A percentile compares a stretch with the other conserved stretches of the same genome.
Evolutionary conservation across 2,888 invertebrate genomes (phyloP).

Genomic region (Dryobota labecula): DNA sequence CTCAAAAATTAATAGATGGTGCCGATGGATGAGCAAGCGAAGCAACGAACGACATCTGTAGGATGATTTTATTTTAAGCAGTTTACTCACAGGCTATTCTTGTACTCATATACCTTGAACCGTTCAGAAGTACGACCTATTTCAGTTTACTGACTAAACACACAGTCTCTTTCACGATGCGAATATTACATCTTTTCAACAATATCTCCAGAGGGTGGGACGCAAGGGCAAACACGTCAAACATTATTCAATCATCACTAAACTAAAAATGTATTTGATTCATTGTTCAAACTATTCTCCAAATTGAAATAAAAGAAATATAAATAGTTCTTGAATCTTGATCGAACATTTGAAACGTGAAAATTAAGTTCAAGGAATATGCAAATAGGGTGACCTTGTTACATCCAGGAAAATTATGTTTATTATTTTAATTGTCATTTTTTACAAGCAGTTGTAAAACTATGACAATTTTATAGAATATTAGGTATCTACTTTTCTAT

Average conservation of each 20-base stretch:
- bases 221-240: conserved; percentile 56
- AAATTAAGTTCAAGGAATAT: conserved; percentile 19
- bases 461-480: background rate
- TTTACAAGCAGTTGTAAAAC: background rate
- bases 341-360: background rate
- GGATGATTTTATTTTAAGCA: conserved; percentile 81
- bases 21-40: conserved; percentile 47
- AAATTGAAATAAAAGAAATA: conserved; percentile 5
- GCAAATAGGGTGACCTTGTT: conserved; percentile 49
- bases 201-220: conserved; percentile 54
- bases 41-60: conserved; percentile 71
- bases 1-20: conserved; percentile 33
- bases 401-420: conserved; percentile 8
- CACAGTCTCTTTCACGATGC: conserved; percentile 75
- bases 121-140: conserved; percentile 82
- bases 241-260: conserved; percentile 48
- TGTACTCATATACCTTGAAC: conserved; percentile 85
- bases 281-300: background rate
- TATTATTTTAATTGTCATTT: background rate
- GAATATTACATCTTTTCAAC: conserved; percentile 60
- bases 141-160: conserved; percentile 81
- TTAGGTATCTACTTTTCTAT: background rate
- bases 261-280: conserved; percentile 26
- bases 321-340: background rate
- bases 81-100: conserved; percentile 85